Evolutionary conservation across 2,113 vertebrate species (phyloP), one percentile per base, ranked within the genome.

Genomic region (Prunella himalayana): DNA sequence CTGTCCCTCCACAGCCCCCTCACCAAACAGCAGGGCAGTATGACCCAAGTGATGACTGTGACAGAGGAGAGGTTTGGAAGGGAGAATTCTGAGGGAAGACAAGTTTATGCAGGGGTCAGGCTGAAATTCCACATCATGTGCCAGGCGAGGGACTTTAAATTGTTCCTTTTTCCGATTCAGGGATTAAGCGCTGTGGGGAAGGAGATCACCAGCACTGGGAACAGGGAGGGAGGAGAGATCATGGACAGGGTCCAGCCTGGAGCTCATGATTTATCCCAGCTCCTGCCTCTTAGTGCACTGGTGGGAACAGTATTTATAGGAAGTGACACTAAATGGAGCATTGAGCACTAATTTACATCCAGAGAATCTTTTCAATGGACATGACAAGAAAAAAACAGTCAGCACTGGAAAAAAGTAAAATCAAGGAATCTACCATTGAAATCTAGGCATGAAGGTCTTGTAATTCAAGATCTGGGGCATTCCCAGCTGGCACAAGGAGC

Each of bases 41-140:
- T 31, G 25, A 82, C 15, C 42, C 51, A 12, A 24, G 47, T 0
- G 1, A 39, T 9, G 27, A 13, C 1, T 2, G 13, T 4, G 4
- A 44, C 0, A 3, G 57, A 39, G 44, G 44, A 20, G 3, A 1
- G 9, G 7, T 10, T 12, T 25, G 49, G 42, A 53, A 64, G 59
- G 44, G 30, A 68, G 20, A 61, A 61, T 47, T 86, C 5, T 0
- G 7, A 44, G 15, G 2, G 4, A 37, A 37, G 35, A 37, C 39
- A 49, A 68, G 57, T 70, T 41, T 60, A 30, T 37, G 35, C 41
- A 27, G 1, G 7, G 42, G 12, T 65, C 51, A 65, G 60, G 76
- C 25, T 41, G 37, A 41, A 11, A 39, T 45, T 70, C 54, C 35
- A 21, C 2, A 2, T 63, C 60, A 75, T 68, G 86, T 60, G 30